These are phyloP conservation scores for Platysteira castanea DNA, from an alignment of 2,113 vertebrate genomes.

Conservation along the genomic window DNA sequence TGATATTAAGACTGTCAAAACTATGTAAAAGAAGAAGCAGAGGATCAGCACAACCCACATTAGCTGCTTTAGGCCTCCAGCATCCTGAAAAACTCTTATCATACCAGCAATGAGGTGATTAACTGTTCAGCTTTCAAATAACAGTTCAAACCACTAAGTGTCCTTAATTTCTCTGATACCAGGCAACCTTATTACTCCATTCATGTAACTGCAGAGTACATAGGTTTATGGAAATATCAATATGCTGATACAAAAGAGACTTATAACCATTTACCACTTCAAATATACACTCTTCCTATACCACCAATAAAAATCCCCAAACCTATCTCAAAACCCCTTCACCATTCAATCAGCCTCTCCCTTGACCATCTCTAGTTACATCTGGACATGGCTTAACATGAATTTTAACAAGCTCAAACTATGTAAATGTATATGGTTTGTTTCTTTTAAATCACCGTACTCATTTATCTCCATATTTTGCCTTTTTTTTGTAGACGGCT, in stretches of 20 bases:
- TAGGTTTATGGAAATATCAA: not conserved
- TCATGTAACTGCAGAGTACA: not conserved
- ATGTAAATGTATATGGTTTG: not conserved
- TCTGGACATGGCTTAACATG: not conserved
- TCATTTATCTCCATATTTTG: not conserved
- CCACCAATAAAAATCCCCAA: not conserved
- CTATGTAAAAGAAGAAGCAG: not conserved
- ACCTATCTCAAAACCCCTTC: not conserved
- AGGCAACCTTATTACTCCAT: not conserved
- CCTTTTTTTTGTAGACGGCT: not conserved
- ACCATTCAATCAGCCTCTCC: not conserved
- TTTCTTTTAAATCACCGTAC: not conserved
- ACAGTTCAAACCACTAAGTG: not conserved
- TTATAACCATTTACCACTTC: not conserved
- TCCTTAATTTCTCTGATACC: not conserved
- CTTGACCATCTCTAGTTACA: not conserved
- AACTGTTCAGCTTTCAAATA: not conserved
- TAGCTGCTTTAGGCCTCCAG: not conserved
- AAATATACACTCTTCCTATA: not conserved
- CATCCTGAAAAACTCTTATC: not conserved
- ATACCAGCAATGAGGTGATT: not conserved
- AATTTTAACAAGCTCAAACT: not conserved
- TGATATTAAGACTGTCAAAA: not conserved
- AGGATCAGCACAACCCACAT: not conserved
- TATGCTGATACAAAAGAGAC: not conserved